phyloP scores from a whole-genome alignment of 1,140 invertebrate genomes.

The Eupristina koningsbergeri region DNA sequence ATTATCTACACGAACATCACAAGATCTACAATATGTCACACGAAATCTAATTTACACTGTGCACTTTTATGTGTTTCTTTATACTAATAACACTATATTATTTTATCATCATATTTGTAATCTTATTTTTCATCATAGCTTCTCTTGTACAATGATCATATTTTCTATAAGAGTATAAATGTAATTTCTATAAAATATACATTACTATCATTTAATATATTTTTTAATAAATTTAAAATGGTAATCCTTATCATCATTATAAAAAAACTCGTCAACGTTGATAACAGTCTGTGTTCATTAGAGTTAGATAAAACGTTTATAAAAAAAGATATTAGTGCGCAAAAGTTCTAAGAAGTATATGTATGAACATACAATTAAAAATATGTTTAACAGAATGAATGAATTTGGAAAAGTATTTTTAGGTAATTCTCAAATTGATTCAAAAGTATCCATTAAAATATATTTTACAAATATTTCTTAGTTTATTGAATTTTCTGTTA shows the following conservation, averaged over 20 bases:
- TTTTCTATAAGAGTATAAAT: constrained; percentile 51
- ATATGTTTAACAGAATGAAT: constrained; percentile 16
- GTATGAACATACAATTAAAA: background rate
- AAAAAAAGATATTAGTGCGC: constrained; percentile 21
- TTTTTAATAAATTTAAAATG: constrained; percentile 26
- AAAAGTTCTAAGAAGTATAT: constrained; percentile 23
- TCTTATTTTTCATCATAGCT: constrained; percentile 30
- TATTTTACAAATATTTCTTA: constrained; percentile 26
- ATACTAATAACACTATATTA: constrained; percentile 39
- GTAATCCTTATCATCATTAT: background rate
- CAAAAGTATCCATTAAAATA: constrained; percentile 16
- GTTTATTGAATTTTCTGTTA: constrained; percentile 19
- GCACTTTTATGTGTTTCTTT: constrained; percentile 42
- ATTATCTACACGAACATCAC: constrained; percentile 52
- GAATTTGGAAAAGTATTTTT: background rate
- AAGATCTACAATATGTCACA: constrained; percentile 40
- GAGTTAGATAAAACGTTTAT: constrained; percentile 8
- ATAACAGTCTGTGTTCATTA: constrained; percentile 37
- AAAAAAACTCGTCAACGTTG: constrained; percentile 41
- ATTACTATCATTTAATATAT: constrained; percentile 29
- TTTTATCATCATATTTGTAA: constrained; percentile 30
- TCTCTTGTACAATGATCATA: constrained; percentile 24
- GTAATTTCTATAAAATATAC: constrained; percentile 55
- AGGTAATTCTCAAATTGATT: constrained; percentile 16
- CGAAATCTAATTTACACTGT: constrained; percentile 48